A percentile compares a stretch with the other conserved stretches of the same genome.
Conservation (phyloP, 2,113 vertebrate genomes). For the Stomatorhinus ivindoensis region DNA sequence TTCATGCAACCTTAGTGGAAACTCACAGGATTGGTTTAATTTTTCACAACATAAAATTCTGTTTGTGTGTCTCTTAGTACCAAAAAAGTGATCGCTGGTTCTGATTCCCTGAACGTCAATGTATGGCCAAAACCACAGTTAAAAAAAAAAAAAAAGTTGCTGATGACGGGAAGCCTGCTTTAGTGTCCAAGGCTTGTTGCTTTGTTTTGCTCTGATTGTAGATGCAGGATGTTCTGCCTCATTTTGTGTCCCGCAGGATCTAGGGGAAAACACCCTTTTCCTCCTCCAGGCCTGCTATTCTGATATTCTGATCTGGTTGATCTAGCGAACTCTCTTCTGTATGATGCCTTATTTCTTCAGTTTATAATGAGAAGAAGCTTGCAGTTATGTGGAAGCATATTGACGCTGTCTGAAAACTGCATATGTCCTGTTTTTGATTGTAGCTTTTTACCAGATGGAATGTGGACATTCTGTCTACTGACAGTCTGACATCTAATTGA, state of each 20-base stretch:
- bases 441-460: neutral
- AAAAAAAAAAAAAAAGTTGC: too few species aligned
- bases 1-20: neutral
- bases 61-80: neutral
- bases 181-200: slow-evolving; percentile 5
- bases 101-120: neutral
- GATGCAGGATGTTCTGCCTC: slow-evolving; percentile 26
- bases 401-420: neutral
- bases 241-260: slow-evolving; percentile 19
- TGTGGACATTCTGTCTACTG: neutral
- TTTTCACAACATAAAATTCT: neutral
- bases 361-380: neutral
- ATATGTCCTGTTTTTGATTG: neutral
- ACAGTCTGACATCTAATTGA: neutral
- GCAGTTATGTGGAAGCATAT: neutral
- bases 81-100: neutral
- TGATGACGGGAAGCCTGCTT: slow-evolving; percentile 17
- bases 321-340: neutral
- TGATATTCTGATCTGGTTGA: neutral
- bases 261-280: slow-evolving; percentile 14
- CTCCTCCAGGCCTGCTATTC: neutral
- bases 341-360: neutral
- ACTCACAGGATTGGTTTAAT: neutral
- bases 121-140: neutral
- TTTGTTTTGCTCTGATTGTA: slow-evolving; percentile 12